phyloP scores from a whole-genome alignment of 2,888 invertebrate species.

The Malacosoma neustria region DNA sequence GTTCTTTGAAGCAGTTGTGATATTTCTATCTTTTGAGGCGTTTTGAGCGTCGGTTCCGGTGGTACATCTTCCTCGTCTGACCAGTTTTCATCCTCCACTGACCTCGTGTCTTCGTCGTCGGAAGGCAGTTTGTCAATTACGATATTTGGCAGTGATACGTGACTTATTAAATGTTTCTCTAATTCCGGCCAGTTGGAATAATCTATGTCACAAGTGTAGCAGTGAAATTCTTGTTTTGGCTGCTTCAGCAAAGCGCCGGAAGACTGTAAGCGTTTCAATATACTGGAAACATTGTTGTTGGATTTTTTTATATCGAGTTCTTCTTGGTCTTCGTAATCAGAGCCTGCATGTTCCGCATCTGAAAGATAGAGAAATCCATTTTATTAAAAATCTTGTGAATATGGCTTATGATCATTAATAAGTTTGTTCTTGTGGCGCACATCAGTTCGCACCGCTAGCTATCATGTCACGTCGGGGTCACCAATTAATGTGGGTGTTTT shows the following conservation, averaged over 20 bases:
- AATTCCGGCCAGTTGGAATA: conserved; percentile 59
- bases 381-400: too few relatives aligned
- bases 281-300: conserved; percentile 38
- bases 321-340: conserved; percentile 21
- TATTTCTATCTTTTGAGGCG: conserved; percentile 58
- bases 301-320: conserved; percentile 16
- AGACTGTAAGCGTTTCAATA: conserved; percentile 51
- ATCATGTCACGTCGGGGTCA: too few relatives aligned
- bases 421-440: too few relatives aligned
- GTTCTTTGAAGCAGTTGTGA: conserved; percentile 53
- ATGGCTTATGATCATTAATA: too few relatives aligned
- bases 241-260: conserved; percentile 49
- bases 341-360: conserved; percentile 34
- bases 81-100: conserved; percentile 61
- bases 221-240: conserved; percentile 54
- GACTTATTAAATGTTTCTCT: conserved; percentile 69
- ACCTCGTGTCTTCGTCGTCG: conserved; percentile 60
- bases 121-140: conserved; percentile 66
- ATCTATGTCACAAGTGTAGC: conserved; percentile 68
- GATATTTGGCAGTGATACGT: conserved; percentile 71
- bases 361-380: too few relatives aligned
- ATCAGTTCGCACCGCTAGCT: too few relatives aligned
- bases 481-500: too few relatives aligned
- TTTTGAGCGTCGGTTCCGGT: conserved; percentile 22
- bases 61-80: conserved; percentile 61